Evolutionary conservation across 2,888 invertebrate species (phyloP).

Genomic region (Fabriciana adippe): DNA sequence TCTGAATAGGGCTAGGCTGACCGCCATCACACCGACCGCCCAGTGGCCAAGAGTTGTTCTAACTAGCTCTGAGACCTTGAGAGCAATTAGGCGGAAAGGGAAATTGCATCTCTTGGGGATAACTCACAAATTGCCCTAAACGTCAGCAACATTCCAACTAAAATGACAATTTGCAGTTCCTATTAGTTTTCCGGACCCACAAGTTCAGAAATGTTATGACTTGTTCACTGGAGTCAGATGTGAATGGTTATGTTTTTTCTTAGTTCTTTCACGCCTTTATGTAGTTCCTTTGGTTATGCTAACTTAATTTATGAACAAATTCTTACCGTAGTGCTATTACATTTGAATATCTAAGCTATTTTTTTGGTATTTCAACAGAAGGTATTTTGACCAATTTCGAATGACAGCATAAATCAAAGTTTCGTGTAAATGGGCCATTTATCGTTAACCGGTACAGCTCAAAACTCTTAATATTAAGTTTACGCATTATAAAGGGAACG

Average conservation of each 20-base stretch:
- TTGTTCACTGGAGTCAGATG: slow-evolving; percentile 26
- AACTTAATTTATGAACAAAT: slow-evolving; percentile 15
- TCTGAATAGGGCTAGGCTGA: slow-evolving; percentile 13
- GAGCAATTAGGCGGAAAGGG: slow-evolving; percentile 72
- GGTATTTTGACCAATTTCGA: not conserved
- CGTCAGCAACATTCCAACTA: slow-evolving; percentile 61
- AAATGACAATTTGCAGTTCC: slow-evolving; percentile 64
- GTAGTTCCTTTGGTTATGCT: not conserved
- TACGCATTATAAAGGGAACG: slow-evolving; percentile 20
- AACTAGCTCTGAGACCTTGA: slow-evolving; percentile 45
- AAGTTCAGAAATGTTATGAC: slow-evolving; percentile 37
- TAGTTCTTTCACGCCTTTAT: slow-evolving; percentile 13
- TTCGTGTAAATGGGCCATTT: slow-evolving; percentile 27
- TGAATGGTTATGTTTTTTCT: slow-evolving; percentile 31
- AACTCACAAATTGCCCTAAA: slow-evolving; percentile 70
- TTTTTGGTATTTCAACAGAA: not conserved
- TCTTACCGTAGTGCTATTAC: slow-evolving; percentile 5
- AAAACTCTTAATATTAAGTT: slow-evolving; percentile 9
- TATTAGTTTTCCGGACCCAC: slow-evolving; percentile 45
- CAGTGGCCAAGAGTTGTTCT: slow-evolving; percentile 30
- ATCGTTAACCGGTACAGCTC: not conserved
- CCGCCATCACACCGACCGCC: slow-evolving; percentile 2
- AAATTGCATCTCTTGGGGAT: slow-evolving; percentile 75
- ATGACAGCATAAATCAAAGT: slow-evolving; percentile 2
- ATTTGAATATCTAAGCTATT: slow-evolving; percentile 7